Evolutionary conservation across 2,113 vertebrate species (phyloP), one percentile per base, ranked within the genome.

Genomic region (Orycteropus afer): DNA sequence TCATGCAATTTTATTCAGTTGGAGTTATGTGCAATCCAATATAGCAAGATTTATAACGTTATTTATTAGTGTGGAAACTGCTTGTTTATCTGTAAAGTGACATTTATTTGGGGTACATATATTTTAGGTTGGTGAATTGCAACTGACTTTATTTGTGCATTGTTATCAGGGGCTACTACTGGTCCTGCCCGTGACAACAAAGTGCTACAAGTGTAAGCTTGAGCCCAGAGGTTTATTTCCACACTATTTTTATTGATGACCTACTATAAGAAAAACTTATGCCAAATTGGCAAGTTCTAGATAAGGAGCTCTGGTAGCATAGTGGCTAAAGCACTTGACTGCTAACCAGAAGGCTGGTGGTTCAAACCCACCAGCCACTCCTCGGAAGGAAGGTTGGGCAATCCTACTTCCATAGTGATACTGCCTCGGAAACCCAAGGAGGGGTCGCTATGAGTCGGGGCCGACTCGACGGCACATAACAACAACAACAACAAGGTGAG

Each of bases 41-140:
- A 95, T 9, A 65, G 95, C 1, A 87, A 97, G 96, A 98, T 98
- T 97, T 98, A 98, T 96, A 81, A 63, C 83, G 89, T 97, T 97
- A 96, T 98, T 98, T 98, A 98, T 98, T 98, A 96, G 71, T 97
- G 92, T 96, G 89, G 95, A 98, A 98, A 98, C 97, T 96, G 57
- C 15, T 11, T 97, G 84, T 98, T 98, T 98, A 96, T 98, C 93
- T 97, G 98, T 96, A 98, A 97, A 98, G 97, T 97, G 73, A 95
- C 97, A 97, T 96, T 98, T 97, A 97, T 96, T 98, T 93, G 71
- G 93, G 37, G 63, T 92, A 49, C 89, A 94, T 90, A 63, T 95
- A 94, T 98, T 97, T 98, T 98, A 76, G 78, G 51, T 63, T 84
- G 80, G 86, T 34, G 90, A 86, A 94, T 97, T 95, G 73, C 91